Conservation (phyloP, 2,113 vertebrate genomes). For the Echinops telfairi region DNA sequence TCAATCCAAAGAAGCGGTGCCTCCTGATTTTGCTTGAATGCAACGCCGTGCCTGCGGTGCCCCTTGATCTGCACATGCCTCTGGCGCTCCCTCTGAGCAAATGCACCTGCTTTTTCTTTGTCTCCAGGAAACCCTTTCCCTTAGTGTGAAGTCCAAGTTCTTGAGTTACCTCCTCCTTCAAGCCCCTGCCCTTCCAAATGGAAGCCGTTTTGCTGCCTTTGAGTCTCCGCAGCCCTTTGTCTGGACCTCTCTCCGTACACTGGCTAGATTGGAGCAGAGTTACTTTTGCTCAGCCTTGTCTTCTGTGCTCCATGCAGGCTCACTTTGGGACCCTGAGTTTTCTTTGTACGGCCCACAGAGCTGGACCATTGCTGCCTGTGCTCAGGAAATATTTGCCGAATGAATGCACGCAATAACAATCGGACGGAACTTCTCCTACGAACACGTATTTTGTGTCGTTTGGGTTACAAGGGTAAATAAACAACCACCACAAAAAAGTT, state of each 20-base stretch:
- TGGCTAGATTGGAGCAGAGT: background rate
- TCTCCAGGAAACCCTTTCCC: slow-evolving; percentile 23
- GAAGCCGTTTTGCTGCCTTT: slow-evolving; percentile 31
- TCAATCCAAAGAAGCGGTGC: background rate
- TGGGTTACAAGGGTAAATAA: slow-evolving; percentile 66
- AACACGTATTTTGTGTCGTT: slow-evolving; percentile 47
- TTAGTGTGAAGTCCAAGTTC: background rate
- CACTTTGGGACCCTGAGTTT: background rate
- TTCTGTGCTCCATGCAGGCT: background rate
- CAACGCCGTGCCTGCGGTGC: background rate
- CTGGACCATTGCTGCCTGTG: slow-evolving; percentile 17
- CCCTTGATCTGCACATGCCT: background rate
- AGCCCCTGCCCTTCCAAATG: background rate
- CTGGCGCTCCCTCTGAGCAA: background rate
- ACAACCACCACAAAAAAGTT: background rate
- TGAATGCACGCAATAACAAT: slow-evolving; percentile 62
- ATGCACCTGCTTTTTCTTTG: slow-evolving; percentile 16
- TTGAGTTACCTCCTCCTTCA: background rate
- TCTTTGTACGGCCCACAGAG: slow-evolving; percentile 29
- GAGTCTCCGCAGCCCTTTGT: slow-evolving; percentile 41
- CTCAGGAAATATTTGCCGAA: slow-evolving; percentile 63
- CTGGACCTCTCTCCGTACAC: background rate
- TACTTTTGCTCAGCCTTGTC: background rate
- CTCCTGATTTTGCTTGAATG: background rate
- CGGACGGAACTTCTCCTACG: slow-evolving; percentile 46